Evolutionary conservation across 2,888 invertebrate genomes (phyloP).

Genomic region (Galerucella calmariensis): DNA sequence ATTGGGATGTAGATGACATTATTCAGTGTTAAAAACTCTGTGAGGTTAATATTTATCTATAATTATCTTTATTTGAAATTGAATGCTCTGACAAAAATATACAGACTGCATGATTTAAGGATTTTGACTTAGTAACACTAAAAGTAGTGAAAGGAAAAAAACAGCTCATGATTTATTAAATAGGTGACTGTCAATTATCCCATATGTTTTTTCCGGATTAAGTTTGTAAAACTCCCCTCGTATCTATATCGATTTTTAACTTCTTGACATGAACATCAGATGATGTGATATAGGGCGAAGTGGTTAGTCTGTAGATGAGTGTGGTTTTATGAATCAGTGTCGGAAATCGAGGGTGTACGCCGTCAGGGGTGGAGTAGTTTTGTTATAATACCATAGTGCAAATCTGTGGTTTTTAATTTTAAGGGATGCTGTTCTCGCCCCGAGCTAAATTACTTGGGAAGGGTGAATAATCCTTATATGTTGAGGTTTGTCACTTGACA

Average conservation of each 20-base stretch:
- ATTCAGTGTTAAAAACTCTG: not conserved
- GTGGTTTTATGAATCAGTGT: conserved; percentile 52
- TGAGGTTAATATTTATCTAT: not conserved
- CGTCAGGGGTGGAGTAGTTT: conserved; percentile 50
- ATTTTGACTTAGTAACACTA: too few species aligned
- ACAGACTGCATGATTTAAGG: not conserved
- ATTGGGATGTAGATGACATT: conserved; percentile 27
- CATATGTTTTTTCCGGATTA: conserved; percentile 9
- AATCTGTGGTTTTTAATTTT: conserved; percentile 66
- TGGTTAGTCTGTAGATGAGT: conserved; percentile 37
- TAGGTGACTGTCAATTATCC: conserved; percentile 13
- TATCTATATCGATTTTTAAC: conserved; percentile 52
- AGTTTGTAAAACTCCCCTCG: conserved; percentile 17
- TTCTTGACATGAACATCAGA: conserved; percentile 50
- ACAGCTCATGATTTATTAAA: conserved; percentile 1
- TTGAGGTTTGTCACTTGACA: conserved; percentile 36
- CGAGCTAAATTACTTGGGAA: conserved; percentile 60
- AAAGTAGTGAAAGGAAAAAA: not conserved
- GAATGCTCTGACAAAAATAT: not conserved
- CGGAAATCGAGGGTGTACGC: conserved; percentile 43
- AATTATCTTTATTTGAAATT: not conserved
- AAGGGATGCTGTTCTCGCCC: conserved; percentile 65
- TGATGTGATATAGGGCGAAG: conserved; percentile 49
- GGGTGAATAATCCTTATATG: conserved; percentile 64
- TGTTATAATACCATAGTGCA: conserved; percentile 62